A percentile compares a stretch with the other conserved stretches of the same genome.
phyloP scores from a whole-genome alignment of 2,113 vertebrate genomes.

The Ancistrus triradiatus region DNA sequence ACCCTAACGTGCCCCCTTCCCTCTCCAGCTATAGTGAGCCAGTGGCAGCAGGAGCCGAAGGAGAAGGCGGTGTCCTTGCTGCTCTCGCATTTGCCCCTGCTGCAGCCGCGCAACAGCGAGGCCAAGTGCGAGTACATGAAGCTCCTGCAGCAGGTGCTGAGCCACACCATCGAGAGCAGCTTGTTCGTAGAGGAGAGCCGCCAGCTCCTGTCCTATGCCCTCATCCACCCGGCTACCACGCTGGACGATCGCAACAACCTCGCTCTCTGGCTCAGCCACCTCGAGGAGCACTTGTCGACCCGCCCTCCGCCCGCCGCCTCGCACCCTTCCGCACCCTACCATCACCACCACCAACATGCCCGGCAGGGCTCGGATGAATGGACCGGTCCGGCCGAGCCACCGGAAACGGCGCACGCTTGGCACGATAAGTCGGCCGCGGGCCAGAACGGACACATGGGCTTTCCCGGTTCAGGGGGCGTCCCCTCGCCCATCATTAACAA shows the following conservation, averaged over 20 bases:
- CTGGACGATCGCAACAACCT: conserved; percentile 89
- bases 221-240: conserved; percentile 92
- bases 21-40: conserved; percentile 80
- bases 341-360: conserved; percentile 39
- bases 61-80: conserved; percentile 87
- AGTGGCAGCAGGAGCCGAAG: conserved; percentile 90
- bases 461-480: conserved; percentile 73
- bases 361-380: conserved; percentile 88
- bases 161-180: conserved; percentile 91
- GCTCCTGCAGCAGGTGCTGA: conserved; percentile 88
- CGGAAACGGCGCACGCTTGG: conserved; percentile 76
- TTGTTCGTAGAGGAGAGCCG: conserved; percentile 91
- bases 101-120: conserved; percentile 88
- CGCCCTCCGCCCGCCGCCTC: conserved; percentile 64
- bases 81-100: conserved; percentile 85
- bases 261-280: conserved; percentile 89
- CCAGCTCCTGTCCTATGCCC: conserved; percentile 90
- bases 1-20: not conserved
- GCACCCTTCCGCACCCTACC: not conserved
- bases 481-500: conserved; percentile 78
- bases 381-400: conserved; percentile 71
- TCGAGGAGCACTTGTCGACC: conserved; percentile 84
- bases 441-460: conserved; percentile 86
- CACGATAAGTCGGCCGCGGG: conserved; percentile 80
- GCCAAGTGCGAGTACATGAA: conserved; percentile 97